A percentile compares a stretch with the other conserved stretches of the same genome.
These are phyloP conservation scores for Epizoanthus illoricatus DNA, from an alignment of 92 coral and sea anemone genomes.

Conservation along the genomic window DNA sequence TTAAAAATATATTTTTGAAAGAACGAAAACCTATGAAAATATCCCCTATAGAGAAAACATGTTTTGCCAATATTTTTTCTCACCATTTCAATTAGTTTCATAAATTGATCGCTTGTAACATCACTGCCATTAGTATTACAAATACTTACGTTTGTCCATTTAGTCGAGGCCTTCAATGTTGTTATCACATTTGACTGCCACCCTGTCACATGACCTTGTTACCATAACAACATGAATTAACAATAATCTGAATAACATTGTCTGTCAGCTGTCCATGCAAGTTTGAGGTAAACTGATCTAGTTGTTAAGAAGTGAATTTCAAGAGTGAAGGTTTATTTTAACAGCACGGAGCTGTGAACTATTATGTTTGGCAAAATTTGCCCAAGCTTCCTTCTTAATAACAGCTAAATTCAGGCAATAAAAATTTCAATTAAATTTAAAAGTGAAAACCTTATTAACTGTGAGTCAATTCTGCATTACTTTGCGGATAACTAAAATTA, in stretches of 20 bases:
- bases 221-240: too few species aligned
- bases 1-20: too few species aligned
- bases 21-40: background rate
- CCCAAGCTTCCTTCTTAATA: background rate
- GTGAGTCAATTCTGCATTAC: background rate
- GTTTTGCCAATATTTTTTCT: background rate
- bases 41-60: background rate
- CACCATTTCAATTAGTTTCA: background rate
- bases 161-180: too few species aligned
- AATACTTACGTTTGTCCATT: too few species aligned
- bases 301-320: background rate
- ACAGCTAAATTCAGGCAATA: background rate
- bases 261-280: too few species aligned
- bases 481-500: background rate
- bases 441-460: background rate
- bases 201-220: too few species aligned
- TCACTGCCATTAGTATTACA: too few species aligned
- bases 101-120: background rate
- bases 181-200: too few species aligned
- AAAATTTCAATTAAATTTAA: background rate
- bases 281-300: too few species aligned
- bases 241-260: too few species aligned
- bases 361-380: background rate
- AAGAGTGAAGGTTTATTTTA: background rate
- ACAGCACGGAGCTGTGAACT: background rate